A percentile compares a stretch with the other conserved stretches of the same genome.
Conservation (phyloP, 2,888 invertebrate genomes). For the Bibio marci region DNA sequence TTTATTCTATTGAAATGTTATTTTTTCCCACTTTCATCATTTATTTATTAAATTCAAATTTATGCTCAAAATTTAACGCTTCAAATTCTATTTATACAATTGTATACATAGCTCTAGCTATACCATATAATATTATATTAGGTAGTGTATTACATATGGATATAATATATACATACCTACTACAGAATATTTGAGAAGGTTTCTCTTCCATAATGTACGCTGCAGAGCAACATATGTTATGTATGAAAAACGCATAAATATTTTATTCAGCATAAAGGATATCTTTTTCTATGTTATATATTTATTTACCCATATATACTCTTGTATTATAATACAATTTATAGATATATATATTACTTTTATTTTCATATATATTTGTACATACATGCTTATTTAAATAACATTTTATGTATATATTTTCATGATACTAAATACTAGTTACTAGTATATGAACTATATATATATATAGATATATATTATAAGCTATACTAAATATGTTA, state of each 20-base stretch:
- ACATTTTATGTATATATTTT: no score
- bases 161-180: neutral
- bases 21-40: conserved; percentile 2
- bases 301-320: no score
- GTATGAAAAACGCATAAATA: conserved; percentile 4
- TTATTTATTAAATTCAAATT: conserved; percentile 7
- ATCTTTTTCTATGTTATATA: neutral
- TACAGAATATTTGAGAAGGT: neutral
- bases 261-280: conserved; percentile 2
- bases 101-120: neutral
- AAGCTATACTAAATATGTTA: no score
- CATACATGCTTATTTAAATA: no score
- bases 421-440: no score
- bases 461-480: no score
- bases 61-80: conserved; percentile 6
- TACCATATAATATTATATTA: neutral
- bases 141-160: no score
- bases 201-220: neutral
- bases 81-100: conserved; percentile 2
- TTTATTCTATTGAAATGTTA: neutral
- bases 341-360: no score
- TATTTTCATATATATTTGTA: no score
- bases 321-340: no score
- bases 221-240: conserved; percentile 2
- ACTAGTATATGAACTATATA: no score